Evolutionary conservation across 1,140 invertebrate species (phyloP).

Genomic region (Drosophila bipectinata): DNA sequence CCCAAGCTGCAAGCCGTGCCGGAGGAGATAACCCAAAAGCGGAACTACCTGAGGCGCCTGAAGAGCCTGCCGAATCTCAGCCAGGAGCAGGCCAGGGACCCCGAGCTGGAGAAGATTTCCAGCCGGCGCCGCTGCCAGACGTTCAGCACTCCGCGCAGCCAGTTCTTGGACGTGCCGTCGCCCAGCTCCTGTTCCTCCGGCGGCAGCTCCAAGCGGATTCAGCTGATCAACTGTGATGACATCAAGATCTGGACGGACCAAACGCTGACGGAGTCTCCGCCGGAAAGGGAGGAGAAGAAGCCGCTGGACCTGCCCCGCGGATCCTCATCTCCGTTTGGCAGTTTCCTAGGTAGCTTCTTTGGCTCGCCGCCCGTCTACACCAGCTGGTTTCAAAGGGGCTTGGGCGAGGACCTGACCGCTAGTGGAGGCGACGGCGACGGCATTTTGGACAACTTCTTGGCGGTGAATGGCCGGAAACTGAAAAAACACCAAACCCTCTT

Average conservation of each 20-base stretch:
- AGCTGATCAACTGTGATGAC: conserved; percentile 77
- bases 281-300: not conserved
- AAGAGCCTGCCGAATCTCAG: conserved; percentile 60
- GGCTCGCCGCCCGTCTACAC: conserved; percentile 66
- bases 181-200: conserved; percentile 40
- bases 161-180: conserved; percentile 20
- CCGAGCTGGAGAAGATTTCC: not conserved
- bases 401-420: conserved; percentile 28
- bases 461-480: conserved; percentile 85
- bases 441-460: conserved; percentile 69
- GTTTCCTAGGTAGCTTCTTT: conserved; percentile 66
- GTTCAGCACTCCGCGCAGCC: conserved; percentile 29
- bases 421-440: conserved; percentile 26
- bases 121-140: conserved; percentile 39
- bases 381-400: conserved; percentile 59
- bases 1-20: conserved; percentile 70
- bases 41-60: conserved; percentile 39
- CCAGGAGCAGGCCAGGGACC: conserved; percentile 4
- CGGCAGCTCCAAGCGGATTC: conserved; percentile 47
- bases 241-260: conserved; percentile 83
- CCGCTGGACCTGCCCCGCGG: not conserved
- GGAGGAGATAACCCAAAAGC: conserved; percentile 42
- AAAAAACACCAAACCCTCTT: conserved; percentile 87
- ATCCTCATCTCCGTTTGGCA: conserved; percentile 48
- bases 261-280: conserved; percentile 11